phyloP scores from a whole-genome alignment of 2,888 invertebrate species.

The Rhagophthalmus giganteus region DNA sequence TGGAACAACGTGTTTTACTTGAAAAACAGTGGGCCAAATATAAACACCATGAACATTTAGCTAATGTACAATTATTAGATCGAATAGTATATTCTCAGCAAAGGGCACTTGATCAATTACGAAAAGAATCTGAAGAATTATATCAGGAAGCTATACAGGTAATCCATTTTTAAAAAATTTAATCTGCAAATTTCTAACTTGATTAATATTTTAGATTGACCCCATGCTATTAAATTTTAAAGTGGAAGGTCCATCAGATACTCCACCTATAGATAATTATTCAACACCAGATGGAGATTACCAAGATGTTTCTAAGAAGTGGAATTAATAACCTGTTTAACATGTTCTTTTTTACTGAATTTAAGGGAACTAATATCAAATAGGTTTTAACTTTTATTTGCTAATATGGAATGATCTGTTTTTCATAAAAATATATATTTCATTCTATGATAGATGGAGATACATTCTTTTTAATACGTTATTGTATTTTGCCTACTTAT shows the following conservation, averaged over 20 bases:
- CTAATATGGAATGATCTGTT: too few species aligned
- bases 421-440: too few species aligned
- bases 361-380: too few species aligned
- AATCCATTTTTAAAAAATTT: conserved; percentile 27
- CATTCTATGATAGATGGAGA: too few species aligned
- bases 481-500: neutral
- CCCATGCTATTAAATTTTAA: conserved; percentile 68
- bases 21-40: conserved; percentile 77
- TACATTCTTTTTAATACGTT: too few species aligned
- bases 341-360: too few species aligned
- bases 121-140: conserved; percentile 79
- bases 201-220: conserved; percentile 66
- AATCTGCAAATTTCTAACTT: conserved; percentile 1
- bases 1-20: conserved; percentile 67
- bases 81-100: conserved; percentile 70
- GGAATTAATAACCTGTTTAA: conserved; percentile 59
- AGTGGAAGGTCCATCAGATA: conserved; percentile 74
- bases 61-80: conserved; percentile 71
- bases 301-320: conserved; percentile 76
- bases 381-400: too few species aligned
- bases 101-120: conserved; percentile 78
- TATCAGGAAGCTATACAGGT: conserved; percentile 86
- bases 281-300: conserved; percentile 90
- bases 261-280: conserved; percentile 82
- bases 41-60: conserved; percentile 65